Evolutionary conservation across 2,888 invertebrate species (phyloP), one percentile per base, ranked within the genome.

Genomic region (Nomada fabriciana): DNA sequence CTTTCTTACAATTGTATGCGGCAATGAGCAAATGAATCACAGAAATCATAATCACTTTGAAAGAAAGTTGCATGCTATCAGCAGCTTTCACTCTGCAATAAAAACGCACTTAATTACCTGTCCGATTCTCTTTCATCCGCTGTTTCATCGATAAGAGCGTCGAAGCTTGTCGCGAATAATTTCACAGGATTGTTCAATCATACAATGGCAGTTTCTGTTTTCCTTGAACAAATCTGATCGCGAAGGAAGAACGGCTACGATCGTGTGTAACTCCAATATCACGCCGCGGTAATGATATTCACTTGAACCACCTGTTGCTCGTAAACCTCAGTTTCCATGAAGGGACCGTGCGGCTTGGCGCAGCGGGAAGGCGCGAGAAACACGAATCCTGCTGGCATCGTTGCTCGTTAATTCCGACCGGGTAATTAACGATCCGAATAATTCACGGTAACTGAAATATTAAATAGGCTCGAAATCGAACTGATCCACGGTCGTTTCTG

Each of bases 341-440:
- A 70, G 55, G 55, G 63, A 59, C 29, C 50, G 47, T 59, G 74
- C 65, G 55, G 20, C 80, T 18, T 25, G 43, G 50, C 72, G 55
- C 80, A 73, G 82, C 77, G n/a, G 83, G 79, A 76, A 78, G 69
- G 72, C 61, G 68, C 76, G 67, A 63, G 81, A 70, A 64, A 80
- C 71, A 77, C 74, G 72, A 72, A 69, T 80, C 69, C 52, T 23
- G 59, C 43, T 23, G 53, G 74, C 70, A 57, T 82, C 61, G 69
- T n/a, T 42, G 73, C 64, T 74, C 77, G 76, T 83, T 89, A 88
- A 91, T 90, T 88, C 84, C 80, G 70, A 77, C 81, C 64, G 79
- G 77, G 77, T 85, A 89, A 90, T 90, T 90, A 90, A 89, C 86
- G 86, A 82, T 64, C 83, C 74, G 65, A 61, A 47, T 63, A 71